Conservation (phyloP, 2,888 invertebrate genomes). For the Elmis aenea region DNA sequence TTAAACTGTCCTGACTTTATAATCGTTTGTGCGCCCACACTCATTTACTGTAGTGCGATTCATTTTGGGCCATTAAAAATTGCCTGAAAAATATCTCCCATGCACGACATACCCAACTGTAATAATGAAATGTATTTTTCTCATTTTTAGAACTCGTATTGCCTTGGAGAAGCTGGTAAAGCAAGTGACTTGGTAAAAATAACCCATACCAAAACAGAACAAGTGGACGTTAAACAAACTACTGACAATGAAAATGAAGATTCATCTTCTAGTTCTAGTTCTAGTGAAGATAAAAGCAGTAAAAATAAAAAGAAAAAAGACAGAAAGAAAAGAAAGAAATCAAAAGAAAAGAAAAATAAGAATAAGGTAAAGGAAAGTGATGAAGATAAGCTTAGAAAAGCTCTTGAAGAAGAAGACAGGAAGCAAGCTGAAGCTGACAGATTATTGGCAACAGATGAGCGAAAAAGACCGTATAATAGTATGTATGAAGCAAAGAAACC, state of each 20-base stretch:
- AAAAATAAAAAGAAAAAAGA: conserved; percentile 27
- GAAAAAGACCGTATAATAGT: conserved; percentile 91
- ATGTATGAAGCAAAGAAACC: conserved; percentile 80
- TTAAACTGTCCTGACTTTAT: conserved; percentile 1
- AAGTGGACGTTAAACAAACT: conserved; percentile 30
- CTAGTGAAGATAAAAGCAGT: conserved; percentile 23
- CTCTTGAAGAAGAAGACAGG: conserved; percentile 61
- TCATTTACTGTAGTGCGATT: conserved; percentile 4
- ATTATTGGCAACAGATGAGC: conserved; percentile 72
- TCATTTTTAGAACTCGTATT: conserved; percentile 70
- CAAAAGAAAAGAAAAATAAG: conserved; percentile 44
- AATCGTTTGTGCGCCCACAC: conserved; percentile 1
- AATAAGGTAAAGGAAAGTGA: conserved; percentile 39
- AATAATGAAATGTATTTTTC: conserved; percentile 22
- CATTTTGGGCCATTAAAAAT: conserved; percentile 5
- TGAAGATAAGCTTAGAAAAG: conserved; percentile 58
- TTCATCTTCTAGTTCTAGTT: conserved; percentile 14
- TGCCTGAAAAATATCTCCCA: conserved; percentile 4
- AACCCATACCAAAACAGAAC: conserved; percentile 20
- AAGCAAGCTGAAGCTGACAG: conserved; percentile 58
- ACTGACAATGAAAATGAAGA: conserved; percentile 20
- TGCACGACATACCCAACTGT: too few relatives aligned
- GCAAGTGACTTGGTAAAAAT: conserved; percentile 18
- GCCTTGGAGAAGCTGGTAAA: conserved; percentile 71
- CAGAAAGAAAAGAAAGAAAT: conserved; percentile 48